Base-by-base conservation (phyloP, 2,797 vertebrate genomes). In the Gouania willdenowi region DNA sequence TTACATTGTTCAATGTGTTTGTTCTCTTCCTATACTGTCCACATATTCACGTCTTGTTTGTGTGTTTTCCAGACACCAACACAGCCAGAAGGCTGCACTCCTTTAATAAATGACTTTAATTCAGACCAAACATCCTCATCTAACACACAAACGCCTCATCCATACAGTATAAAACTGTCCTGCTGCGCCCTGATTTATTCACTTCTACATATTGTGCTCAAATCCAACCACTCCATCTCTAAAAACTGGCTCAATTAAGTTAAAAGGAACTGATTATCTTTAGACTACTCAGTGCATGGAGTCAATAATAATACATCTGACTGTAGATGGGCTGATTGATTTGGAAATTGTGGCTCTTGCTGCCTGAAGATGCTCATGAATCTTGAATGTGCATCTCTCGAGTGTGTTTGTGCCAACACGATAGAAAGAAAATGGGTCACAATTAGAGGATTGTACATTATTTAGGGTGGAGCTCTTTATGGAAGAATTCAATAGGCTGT, bases 361-460 rank as follows among this genome's bases (percentile, higher is more conserved):
- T 51, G 56, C 48, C 50, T 35, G 52, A 49, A 70, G 64, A 70
- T 13, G 36, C 67, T 65, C 43, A 56, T 79, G 64, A 68, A 76
- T 81, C 39, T 66, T 77, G 25, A 44, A 74, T 72, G 31, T 47
- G 25, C 31, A 47, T 29, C 23, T 25, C 28, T 24, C 19, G n/a
- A 47, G 13, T 54, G 25, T 33, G 38, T 33, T 17, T 43, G 10
- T 41, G 48, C 34, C 37, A 35, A 53, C 30, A 40, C 46, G 60
- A 56, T 18, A 45, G 17, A 30, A 57, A 28, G 37, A 20, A 40
- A 59, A 62, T 20, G 16, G 36, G 35, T 26, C 45, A 51, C 46
- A 37, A 38, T 28, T 40, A 49, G 17, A 51, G 16, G 38, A 41
- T 36, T 53, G 32, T 46, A 42, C 26, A 42, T 58, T 14, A 59